Evolutionary conservation across 2,797 vertebrate species (phyloP).

Genomic region (Xyrichtys novacula): DNA sequence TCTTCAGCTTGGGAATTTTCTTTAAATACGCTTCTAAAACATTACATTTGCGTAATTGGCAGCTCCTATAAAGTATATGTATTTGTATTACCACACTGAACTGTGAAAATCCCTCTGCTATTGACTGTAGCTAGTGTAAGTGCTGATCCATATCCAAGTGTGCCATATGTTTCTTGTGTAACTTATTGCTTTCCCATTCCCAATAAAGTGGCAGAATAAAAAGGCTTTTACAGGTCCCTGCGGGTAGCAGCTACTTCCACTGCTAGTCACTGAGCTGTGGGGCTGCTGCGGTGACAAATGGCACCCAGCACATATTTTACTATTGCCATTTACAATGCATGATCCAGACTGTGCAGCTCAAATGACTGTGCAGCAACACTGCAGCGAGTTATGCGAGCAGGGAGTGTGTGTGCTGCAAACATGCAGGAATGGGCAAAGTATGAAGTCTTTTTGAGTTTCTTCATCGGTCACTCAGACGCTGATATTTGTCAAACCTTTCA

Average conservation of each 20-base stretch:
- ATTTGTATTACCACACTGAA: conserved; percentile 21
- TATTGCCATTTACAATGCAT: conserved; percentile 79
- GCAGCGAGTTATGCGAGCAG: conserved; percentile 60
- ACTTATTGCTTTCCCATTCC: conserved; percentile 82
- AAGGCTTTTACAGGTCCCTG: conserved; percentile 82
- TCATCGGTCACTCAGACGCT: conserved; percentile 4
- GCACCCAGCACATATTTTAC: conserved; percentile 79
- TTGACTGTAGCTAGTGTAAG: conserved; percentile 61
- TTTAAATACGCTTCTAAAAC: conserved; percentile 10
- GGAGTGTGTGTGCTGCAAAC: conserved; percentile 19
- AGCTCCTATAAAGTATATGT: conserved; percentile 9
- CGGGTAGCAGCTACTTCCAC: conserved; percentile 77
- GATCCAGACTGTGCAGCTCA: conserved; percentile 72
- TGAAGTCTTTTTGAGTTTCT: conserved; percentile 17
- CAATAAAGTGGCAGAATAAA: conserved; percentile 85
- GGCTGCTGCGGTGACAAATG: conserved; percentile 80
- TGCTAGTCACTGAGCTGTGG: conserved; percentile 74
- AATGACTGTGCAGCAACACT: conserved; percentile 73
- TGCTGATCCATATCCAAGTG: conserved; percentile 78
- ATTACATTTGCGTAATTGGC: conserved; percentile 11
- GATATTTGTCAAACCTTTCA: conserved; percentile 11
- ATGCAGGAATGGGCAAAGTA: conserved; percentile 2
- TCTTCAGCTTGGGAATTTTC: background rate
- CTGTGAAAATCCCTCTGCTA: conserved; percentile 50
- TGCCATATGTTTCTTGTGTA: conserved; percentile 78